Base-by-base conservation (phyloP, 2,797 vertebrate species). In the Channallabes apus region DNA sequence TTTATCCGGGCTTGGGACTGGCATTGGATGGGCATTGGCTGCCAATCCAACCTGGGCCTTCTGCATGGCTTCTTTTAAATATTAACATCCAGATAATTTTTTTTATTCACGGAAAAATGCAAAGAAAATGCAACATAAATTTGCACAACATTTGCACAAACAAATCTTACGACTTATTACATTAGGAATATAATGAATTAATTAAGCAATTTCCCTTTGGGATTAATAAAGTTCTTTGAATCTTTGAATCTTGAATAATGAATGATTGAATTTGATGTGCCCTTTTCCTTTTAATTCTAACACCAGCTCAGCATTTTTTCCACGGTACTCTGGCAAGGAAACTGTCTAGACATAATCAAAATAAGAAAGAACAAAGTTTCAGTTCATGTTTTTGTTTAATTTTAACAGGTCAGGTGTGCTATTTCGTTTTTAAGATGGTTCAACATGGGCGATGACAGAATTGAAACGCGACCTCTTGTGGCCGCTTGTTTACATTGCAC, bases 381-480 rank as follows among this genome's bases (percentile, higher is more conserved):
- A 46, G 2, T 72, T 72, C 46, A 27, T 58, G 73, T 4, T 56
- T 73, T 56, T 56, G 15, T 58, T 20, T 3, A 1, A 9, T 4
- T 56, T 56, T 29, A 56, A 18, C 6, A 29, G 14, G 22, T 54
- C 18, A 17, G n/a, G 14, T 7, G 46, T 46, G 46, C 46, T 46
- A 11, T 46, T 46, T 46, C n/a, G 46, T 76, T 56, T 29, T 51
- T 35, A 35, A 4, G 5, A 14, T 46, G 17, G 56, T 9, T 35
- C 20, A 22, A 35, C 3, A n/a, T 11, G 18, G 18, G 17, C 14
- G 29, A 22, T 32, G 51, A 20, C 27, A 2, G 77, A 62, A 2
- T 46, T 46, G 3, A 46, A 64, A 62, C 35, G 76, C 76, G 77
- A 27, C 77, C 77, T 80, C 77, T 38, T 64, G 77, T n/a, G 77